A percentile compares a stretch with the other conserved stretches of the same genome.
These are phyloP conservation scores for Leptodactylus fuscus DNA, from an alignment of 2,113 vertebrate genomes.

Conservation along the genomic window DNA sequence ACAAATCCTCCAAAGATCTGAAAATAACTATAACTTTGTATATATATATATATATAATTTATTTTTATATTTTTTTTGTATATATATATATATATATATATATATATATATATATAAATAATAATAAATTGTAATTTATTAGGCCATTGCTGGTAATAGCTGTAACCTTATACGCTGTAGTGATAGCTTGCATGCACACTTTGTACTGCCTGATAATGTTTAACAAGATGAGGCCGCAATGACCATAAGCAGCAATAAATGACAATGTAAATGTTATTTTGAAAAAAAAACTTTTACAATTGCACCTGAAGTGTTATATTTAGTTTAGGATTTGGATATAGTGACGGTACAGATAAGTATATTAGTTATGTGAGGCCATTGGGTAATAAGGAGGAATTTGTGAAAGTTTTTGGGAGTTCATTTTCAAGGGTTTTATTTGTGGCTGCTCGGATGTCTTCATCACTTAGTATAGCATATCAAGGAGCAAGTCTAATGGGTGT, in stretches of 20 bases:
- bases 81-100: too few relatives aligned
- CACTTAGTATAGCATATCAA: constrained; percentile 8
- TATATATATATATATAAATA: too few relatives aligned
- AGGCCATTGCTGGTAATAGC: too few relatives aligned
- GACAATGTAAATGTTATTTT: not conserved
- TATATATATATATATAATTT: too few relatives aligned
- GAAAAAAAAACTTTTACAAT: not conserved
- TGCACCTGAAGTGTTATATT: not conserved
- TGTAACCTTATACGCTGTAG: too few relatives aligned
- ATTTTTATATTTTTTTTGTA: too few relatives aligned
- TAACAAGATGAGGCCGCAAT: not conserved
- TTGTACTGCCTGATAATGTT: not conserved
- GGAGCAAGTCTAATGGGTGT: not conserved
- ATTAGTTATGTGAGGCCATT: not conserved
- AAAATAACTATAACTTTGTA: too few relatives aligned
- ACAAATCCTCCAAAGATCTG: too few relatives aligned
- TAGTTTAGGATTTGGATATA: not conserved
- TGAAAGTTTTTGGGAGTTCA: not conserved
- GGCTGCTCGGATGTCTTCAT: not conserved
- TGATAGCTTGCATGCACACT: not conserved
- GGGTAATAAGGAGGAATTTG: not conserved
- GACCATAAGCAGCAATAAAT: too few relatives aligned
- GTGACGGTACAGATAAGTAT: not conserved
- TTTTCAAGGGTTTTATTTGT: not conserved
- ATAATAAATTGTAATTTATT: too few relatives aligned